phyloP scores from a whole-genome alignment of 2,113 vertebrate genomes.

The Bubo blakistoni region DNA sequence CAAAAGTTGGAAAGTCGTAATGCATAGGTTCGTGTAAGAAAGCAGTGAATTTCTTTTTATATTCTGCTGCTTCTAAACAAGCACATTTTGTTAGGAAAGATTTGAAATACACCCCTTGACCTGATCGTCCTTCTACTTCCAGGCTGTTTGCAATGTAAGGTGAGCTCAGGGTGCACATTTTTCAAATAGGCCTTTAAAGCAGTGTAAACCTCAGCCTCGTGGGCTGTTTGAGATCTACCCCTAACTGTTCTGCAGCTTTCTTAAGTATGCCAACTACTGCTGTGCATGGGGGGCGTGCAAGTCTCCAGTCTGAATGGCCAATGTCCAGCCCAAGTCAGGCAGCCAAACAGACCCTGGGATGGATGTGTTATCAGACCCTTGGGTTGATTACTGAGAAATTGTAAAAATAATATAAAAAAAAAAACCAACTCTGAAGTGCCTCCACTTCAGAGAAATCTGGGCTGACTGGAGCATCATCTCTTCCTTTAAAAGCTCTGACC shows the following conservation, averaged over 20 bases:
- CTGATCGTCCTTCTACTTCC: rapidly evolving
- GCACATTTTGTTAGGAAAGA: neutral
- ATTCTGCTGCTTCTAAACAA: neutral
- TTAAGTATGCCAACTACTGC: neutral
- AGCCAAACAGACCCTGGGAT: neutral
- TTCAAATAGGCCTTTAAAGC: neutral
- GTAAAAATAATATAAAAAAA: neutral
- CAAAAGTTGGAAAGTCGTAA: neutral
- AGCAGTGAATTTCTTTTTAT: neutral
- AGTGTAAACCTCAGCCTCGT: neutral
- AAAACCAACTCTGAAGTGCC: neutral
- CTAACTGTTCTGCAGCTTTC: neutral
- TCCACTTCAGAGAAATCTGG: conserved; percentile 6
- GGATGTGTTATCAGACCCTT: neutral
- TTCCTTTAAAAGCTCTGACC: conserved; percentile 52
- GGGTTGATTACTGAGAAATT: neutral
- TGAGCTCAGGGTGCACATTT: rapidly evolving
- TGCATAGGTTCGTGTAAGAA: rapidly evolving
- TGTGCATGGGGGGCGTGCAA: neutral
- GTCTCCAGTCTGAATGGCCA: neutral
- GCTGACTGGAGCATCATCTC: conserved; percentile 15
- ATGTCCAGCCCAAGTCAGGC: neutral
- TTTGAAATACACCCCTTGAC: neutral
- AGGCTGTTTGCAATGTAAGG: neutral
- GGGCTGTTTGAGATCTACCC: neutral